Percentiles rank a stretch among this genome's conserved stretches.
Evolutionary conservation across 1,140 invertebrate genomes (phyloP).

Genomic region (Drosophila auraria): DNA sequence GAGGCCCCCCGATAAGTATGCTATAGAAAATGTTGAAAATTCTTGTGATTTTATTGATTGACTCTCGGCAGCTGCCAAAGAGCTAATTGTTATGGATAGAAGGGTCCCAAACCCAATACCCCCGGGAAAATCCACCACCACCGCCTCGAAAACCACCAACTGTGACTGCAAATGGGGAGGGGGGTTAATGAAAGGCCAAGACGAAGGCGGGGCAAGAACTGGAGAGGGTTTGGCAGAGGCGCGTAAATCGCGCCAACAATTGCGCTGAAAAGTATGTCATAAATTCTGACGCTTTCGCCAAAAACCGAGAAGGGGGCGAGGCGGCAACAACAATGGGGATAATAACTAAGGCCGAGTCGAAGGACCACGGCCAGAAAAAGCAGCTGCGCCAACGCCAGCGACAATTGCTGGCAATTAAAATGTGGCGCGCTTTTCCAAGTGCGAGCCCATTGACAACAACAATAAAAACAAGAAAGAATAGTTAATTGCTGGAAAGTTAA

Average conservation of each 20-base stretch:
- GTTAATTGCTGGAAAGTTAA: no score
- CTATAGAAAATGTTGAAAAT: conserved; percentile 26
- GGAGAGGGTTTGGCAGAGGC: conserved; percentile 34
- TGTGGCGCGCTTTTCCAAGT: conserved; percentile 74
- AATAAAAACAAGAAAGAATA: conserved; percentile 29
- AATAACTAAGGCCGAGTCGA: conserved; percentile 43
- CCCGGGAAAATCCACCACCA: conserved; percentile 10
- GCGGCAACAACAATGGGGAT: conserved; percentile 48
- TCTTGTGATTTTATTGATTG: conserved; percentile 47
- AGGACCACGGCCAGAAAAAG: conserved; percentile 43
- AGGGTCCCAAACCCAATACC: neutral
- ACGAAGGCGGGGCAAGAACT: neutral
- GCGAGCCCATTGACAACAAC: conserved; percentile 60
- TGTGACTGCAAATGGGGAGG: conserved; percentile 15
- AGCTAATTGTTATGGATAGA: conserved; percentile 48
- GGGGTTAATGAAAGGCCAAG: conserved; percentile 8
- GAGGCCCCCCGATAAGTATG: conserved; percentile 13
- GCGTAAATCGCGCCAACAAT: conserved; percentile 80
- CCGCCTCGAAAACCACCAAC: conserved; percentile 14
- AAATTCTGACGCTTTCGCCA: conserved; percentile 70
- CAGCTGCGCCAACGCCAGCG: conserved; percentile 66
- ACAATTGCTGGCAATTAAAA: conserved; percentile 85
- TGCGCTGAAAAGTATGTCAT: conserved; percentile 81
- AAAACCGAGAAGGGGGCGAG: conserved; percentile 8
- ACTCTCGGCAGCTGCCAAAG: conserved; percentile 47